Evolutionary conservation across 1,140 invertebrate species (phyloP).

Genomic region (Palaemon carinicauda): DNA sequence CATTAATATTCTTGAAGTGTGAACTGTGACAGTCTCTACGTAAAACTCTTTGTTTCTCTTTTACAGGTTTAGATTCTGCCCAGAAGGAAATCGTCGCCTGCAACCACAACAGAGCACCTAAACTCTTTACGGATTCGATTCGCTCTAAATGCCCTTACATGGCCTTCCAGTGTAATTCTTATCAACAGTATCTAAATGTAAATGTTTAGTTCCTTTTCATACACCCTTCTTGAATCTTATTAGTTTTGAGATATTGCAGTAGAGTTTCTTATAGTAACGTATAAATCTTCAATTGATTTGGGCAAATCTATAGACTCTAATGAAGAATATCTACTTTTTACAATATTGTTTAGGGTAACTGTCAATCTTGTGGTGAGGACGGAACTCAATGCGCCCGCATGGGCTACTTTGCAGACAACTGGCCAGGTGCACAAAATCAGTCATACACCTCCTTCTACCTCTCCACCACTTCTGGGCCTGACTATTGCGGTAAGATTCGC

Average conservation of each 20-base stretch:
- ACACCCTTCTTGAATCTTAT: background rate
- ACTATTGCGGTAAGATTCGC: slow-evolving; percentile 26
- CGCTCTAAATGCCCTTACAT: slow-evolving; percentile 40
- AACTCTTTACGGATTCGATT: slow-evolving; percentile 60
- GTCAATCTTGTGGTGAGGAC: slow-evolving; percentile 37
- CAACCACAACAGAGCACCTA: slow-evolving; percentile 56
- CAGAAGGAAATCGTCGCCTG: slow-evolving; percentile 54
- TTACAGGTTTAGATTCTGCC: slow-evolving; percentile 31
- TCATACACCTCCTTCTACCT: background rate
- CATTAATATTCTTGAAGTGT: too few species aligned
- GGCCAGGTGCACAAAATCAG: background rate
- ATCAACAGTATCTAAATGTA: slow-evolving; percentile 38
- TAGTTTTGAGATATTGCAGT: too few species aligned
- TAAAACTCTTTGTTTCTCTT: background rate
- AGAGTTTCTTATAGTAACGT: too few species aligned
- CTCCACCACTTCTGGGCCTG: background rate
- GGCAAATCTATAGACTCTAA: too few species aligned
- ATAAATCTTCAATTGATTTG: too few species aligned
- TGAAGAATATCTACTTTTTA: background rate
- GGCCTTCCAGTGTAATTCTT: slow-evolving; percentile 54
- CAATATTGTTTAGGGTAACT: background rate
- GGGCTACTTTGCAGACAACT: slow-evolving; percentile 41
- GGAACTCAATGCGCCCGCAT: slow-evolving; percentile 27
- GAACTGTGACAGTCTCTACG: too few species aligned
- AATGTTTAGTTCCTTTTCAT: background rate